Evolutionary conservation across 2,888 invertebrate species (phyloP).

Genomic region (Gnatocerus cornutus): DNA sequence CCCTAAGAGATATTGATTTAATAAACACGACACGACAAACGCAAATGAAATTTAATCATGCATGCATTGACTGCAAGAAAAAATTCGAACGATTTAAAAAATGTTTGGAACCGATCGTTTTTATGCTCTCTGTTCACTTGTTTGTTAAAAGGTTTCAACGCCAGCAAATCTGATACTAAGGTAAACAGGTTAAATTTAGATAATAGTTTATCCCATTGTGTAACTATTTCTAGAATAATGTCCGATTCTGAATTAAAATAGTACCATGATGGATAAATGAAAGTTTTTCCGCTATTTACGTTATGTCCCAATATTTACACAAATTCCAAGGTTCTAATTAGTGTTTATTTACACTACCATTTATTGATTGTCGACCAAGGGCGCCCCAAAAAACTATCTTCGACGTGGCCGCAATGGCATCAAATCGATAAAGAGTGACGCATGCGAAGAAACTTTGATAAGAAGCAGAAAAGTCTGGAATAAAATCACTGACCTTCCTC

Average conservation of each 20-base stretch:
- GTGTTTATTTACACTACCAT: too few species aligned
- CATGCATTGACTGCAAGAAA: too few species aligned
- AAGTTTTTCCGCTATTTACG: too few species aligned
- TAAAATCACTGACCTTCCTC: constrained; percentile 38
- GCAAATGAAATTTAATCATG: too few species aligned
- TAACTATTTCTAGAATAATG: constrained; percentile 23
- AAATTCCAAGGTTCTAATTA: too few species aligned
- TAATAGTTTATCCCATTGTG: constrained; percentile 27
- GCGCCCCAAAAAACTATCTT: too few species aligned
- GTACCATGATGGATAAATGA: neutral
- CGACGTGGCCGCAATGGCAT: neutral
- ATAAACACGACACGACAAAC: neutral
- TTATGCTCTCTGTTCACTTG: neutral
- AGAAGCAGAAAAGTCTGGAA: constrained; percentile 24
- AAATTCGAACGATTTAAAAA: too few species aligned
- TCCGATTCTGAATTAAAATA: too few species aligned
- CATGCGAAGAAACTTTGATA: constrained; percentile 29
- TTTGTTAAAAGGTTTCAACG: constrained; percentile 5
- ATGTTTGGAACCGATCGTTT: neutral
- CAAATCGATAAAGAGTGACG: constrained; percentile 28
- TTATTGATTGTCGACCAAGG: too few species aligned
- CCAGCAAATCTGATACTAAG: constrained; percentile 39
- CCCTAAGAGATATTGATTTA: neutral
- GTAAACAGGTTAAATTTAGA: constrained; percentile 37
- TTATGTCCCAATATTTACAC: too few species aligned